phyloP scores from a whole-genome alignment of 2,113 vertebrate genomes.

The Poecile atricapillus region DNA sequence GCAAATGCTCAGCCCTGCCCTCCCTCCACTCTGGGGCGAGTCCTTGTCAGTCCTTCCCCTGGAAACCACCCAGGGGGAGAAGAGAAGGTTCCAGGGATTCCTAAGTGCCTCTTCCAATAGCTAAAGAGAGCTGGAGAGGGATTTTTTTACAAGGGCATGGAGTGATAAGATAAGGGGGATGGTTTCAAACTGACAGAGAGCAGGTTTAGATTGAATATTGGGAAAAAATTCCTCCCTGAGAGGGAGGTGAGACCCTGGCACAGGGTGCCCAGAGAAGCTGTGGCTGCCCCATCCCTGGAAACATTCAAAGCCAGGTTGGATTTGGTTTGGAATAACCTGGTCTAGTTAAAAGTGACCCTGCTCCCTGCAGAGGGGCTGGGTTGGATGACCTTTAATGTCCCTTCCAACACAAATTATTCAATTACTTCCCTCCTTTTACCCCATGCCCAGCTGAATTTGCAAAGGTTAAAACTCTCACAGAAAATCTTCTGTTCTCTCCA shows the following conservation, averaged over 20 bases:
- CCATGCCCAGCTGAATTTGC: not conserved
- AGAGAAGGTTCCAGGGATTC: not conserved
- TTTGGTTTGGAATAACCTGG: not conserved
- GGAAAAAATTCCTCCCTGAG: not conserved
- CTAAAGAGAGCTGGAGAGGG: not conserved
- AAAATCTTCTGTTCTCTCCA: rapidly evolving
- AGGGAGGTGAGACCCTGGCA: not conserved
- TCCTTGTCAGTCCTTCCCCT: not conserved
- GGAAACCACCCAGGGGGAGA: not conserved
- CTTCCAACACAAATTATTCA: not conserved
- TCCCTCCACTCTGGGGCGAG: rapidly evolving
- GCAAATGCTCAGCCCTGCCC: not conserved
- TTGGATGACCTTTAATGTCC: not conserved
- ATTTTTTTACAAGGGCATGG: not conserved
- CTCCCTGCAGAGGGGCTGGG: not conserved
- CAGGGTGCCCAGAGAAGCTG: not conserved
- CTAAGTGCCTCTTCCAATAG: not conserved
- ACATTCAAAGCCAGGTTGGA: not conserved
- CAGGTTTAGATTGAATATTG: not conserved
- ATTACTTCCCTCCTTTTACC: not conserved
- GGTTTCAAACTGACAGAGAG: not conserved
- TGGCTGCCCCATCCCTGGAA: not conserved
- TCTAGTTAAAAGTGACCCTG: not conserved
- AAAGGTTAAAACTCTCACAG: not conserved
- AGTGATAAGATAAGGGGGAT: not conserved